These are phyloP conservation scores for Drosophila bipectinata DNA, from an alignment of 1,140 invertebrate genomes.

Conservation along the genomic window DNA sequence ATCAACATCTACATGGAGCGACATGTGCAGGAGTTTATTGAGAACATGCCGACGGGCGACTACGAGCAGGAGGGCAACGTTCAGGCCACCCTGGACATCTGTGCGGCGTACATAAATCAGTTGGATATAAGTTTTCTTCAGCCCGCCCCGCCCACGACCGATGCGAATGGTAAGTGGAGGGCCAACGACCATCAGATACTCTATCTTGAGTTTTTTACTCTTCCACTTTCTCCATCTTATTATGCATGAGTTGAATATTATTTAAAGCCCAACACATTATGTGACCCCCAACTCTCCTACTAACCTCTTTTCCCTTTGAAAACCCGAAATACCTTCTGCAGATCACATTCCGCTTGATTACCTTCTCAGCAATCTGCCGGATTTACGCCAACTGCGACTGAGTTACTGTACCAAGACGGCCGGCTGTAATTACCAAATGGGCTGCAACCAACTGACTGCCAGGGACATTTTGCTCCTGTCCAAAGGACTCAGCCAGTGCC, in stretches of 20 bases:
- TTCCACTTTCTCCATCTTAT: not conserved
- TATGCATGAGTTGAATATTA: not conserved
- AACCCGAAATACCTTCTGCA: constrained; percentile 25
- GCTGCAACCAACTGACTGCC: constrained; percentile 76
- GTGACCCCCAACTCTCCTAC: not conserved
- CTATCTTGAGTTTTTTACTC: not conserved
- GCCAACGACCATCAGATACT: constrained; percentile 10
- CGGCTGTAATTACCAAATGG: constrained; percentile 77
- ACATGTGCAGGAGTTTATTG: constrained; percentile 84
- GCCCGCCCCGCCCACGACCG: constrained; percentile 62
- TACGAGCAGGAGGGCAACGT: constrained; percentile 83
- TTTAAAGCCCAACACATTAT: not conserved
- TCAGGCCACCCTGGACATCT: constrained; percentile 73
- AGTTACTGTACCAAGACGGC: constrained; percentile 81
- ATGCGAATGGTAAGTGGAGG: constrained; percentile 67
- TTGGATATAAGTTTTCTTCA: constrained; percentile 79
- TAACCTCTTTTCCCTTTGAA: not conserved
- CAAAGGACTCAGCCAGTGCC: constrained; percentile 72
- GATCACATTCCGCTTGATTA: constrained; percentile 84
- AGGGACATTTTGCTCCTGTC: constrained; percentile 66
- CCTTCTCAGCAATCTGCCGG: constrained; percentile 81
- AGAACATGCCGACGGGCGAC: constrained; percentile 82
- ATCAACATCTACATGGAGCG: constrained; percentile 84
- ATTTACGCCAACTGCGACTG: constrained; percentile 78
- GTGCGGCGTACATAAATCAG: constrained; percentile 79